Evolutionary conservation across 2,797 vertebrate species (phyloP).

Genomic region (Nannoperca obscura): DNA sequence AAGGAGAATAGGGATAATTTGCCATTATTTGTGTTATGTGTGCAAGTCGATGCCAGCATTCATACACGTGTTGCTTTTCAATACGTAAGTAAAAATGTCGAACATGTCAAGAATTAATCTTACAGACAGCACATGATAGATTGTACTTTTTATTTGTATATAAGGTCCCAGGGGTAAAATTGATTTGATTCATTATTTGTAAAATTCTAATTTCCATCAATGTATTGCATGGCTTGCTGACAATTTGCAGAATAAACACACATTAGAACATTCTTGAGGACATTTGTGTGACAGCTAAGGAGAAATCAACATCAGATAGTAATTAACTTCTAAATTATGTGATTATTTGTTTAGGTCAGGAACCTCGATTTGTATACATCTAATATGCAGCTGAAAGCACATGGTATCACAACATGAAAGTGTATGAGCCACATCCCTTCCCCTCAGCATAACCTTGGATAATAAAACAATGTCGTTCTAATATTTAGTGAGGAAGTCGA

Average conservation of each 20-base stretch:
- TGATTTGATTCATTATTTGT: constrained; percentile 16
- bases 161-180: constrained; percentile 22
- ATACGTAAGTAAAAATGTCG: background rate
- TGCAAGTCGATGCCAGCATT: constrained; percentile 17
- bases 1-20: constrained; percentile 50
- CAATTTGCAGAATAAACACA: constrained; percentile 17
- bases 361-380: constrained; percentile 28
- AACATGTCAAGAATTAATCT: constrained; percentile 1
- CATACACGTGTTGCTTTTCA: constrained; percentile 15
- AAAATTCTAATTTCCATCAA: constrained; percentile 24
- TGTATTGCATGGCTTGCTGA: background rate
- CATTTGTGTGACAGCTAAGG: constrained; percentile 28
- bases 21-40: constrained; percentile 23
- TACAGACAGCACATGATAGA: background rate
- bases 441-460: constrained; percentile 72
- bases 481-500: constrained; percentile 78
- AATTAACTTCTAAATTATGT: constrained; percentile 28
- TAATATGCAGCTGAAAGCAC: constrained; percentile 41
- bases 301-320: constrained; percentile 28
- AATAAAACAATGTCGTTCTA: constrained; percentile 83
- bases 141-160: constrained; percentile 11
- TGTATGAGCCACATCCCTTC: constrained; percentile 58
- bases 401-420: constrained; percentile 50
- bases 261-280: constrained; percentile 11
- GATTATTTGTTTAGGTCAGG: constrained; percentile 24